phyloP scores from a whole-genome alignment of 1,140 invertebrate species.

The Colletes latitarsis region DNA sequence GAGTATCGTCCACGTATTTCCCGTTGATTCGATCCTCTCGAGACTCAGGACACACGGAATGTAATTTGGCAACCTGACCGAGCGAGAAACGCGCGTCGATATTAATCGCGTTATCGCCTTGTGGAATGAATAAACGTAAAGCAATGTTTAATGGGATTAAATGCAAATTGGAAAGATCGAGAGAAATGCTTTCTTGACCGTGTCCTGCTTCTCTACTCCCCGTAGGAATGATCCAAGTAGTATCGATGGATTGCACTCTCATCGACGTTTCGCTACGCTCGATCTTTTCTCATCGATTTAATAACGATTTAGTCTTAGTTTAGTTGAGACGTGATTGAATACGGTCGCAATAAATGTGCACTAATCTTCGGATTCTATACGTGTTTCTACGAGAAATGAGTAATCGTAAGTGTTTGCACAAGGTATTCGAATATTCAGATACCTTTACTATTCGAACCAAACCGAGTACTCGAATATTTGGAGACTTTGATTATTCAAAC shows the following conservation, averaged over 20 bases:
- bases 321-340: neutral
- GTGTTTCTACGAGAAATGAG: too few species aligned
- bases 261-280: neutral
- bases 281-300: neutral
- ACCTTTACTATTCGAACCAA: neutral
- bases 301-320: slow-evolving; percentile 16
- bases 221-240: slow-evolving; percentile 2
- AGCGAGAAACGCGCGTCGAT: slow-evolving; percentile 18
- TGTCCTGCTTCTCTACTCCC: neutral
- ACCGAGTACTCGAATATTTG: neutral
- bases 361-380: neutral
- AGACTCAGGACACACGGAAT: slow-evolving; percentile 5
- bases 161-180: neutral
- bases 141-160: neutral
- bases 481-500: too few species aligned
- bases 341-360: neutral
- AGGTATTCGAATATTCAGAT: too few species aligned
- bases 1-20: neutral
- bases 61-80: neutral
- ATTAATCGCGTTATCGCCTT: slow-evolving; percentile 16
- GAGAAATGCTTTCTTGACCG: neutral
- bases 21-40: neutral
- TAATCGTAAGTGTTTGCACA: too few species aligned
- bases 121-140: slow-evolving; percentile 24
- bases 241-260: slow-evolving; percentile 20